phyloP scores from a whole-genome alignment of 2,888 invertebrate species.

The Biston betularia region DNA sequence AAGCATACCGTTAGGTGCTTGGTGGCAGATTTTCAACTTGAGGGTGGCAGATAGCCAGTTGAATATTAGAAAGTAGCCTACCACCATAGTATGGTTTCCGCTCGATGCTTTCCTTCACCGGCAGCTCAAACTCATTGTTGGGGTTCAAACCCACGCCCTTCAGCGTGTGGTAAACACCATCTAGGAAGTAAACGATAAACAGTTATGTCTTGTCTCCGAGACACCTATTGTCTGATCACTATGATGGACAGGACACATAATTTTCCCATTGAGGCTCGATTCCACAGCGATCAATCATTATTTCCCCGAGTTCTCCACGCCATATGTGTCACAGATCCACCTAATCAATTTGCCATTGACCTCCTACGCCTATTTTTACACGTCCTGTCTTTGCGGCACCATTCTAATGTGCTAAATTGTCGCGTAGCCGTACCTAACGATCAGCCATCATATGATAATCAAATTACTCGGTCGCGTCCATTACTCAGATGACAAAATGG shows the following conservation, averaged over 20 bases:
- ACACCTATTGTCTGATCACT: slow-evolving; percentile 3
- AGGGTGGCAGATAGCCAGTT: too few species aligned
- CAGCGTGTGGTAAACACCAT: neutral
- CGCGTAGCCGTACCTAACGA: slow-evolving; percentile 41
- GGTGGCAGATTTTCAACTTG: too few species aligned
- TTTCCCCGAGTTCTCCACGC: slow-evolving; percentile 15
- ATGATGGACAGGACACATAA: neutral
- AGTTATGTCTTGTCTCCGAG: neutral
- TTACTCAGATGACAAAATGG: slow-evolving; percentile 48
- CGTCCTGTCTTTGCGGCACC: slow-evolving; percentile 24
- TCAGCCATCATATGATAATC: slow-evolving; percentile 41
- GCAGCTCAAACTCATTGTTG: too few species aligned
- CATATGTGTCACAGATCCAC: slow-evolving; percentile 14
- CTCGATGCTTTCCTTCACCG: too few species aligned
- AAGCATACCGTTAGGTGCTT: too few species aligned
- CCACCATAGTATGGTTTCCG: too few species aligned
- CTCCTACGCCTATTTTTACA: slow-evolving; percentile 31
- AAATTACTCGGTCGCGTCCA: slow-evolving; percentile 45
- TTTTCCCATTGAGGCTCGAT: slow-evolving; percentile 10
- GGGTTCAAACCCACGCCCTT: too few species aligned
- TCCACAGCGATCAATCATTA: slow-evolving; percentile 22
- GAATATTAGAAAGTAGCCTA: too few species aligned
- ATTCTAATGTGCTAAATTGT: slow-evolving; percentile 36
- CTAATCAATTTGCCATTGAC: slow-evolving; percentile 29
- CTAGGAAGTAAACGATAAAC: neutral